These are phyloP conservation scores for Cephus spinipes DNA, from an alignment of 2,888 invertebrate genomes.

Conservation along the genomic window DNA sequence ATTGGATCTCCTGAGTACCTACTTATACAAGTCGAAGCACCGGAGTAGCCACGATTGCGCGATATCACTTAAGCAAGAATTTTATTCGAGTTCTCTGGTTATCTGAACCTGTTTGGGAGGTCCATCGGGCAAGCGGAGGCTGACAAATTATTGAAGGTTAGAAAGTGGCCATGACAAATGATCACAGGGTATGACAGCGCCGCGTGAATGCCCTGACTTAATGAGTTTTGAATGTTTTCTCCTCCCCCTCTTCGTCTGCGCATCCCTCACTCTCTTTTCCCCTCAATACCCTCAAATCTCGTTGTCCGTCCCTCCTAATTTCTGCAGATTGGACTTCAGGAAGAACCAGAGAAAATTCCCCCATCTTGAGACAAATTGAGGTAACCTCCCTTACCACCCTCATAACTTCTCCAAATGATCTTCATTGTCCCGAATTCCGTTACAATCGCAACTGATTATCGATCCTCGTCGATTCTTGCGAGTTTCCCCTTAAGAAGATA, in stretches of 20 bases:
- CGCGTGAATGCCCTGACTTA: slow-evolving; percentile 34
- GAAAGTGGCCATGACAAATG: slow-evolving; percentile 34
- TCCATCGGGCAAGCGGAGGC: slow-evolving; percentile 19
- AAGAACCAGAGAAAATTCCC: neutral
- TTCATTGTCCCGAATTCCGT: neutral
- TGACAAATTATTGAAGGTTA: slow-evolving; percentile 37
- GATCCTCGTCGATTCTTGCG: neutral
- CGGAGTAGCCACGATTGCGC: neutral
- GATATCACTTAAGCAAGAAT: slow-evolving; percentile 2
- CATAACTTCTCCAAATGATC: neutral
- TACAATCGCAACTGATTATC: neutral
- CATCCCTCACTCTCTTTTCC: slow-evolving; percentile 1
- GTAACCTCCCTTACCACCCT: neutral
- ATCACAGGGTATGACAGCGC: slow-evolving; percentile 13
- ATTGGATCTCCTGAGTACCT: neutral
- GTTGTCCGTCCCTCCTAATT: slow-evolving; percentile 26
- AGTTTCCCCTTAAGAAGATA: neutral
- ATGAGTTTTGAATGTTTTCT: slow-evolving; percentile 40
- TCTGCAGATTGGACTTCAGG: slow-evolving; percentile 29
- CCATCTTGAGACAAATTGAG: neutral
- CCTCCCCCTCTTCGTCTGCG: slow-evolving; percentile 1
- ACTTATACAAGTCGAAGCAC: neutral
- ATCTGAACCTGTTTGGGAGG: slow-evolving; percentile 18
- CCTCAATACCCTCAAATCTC: neutral
- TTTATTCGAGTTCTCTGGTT: slow-evolving; percentile 19